phyloP scores from a whole-genome alignment of 2,888 invertebrate species.

The Pasiphila rectangulata region DNA sequence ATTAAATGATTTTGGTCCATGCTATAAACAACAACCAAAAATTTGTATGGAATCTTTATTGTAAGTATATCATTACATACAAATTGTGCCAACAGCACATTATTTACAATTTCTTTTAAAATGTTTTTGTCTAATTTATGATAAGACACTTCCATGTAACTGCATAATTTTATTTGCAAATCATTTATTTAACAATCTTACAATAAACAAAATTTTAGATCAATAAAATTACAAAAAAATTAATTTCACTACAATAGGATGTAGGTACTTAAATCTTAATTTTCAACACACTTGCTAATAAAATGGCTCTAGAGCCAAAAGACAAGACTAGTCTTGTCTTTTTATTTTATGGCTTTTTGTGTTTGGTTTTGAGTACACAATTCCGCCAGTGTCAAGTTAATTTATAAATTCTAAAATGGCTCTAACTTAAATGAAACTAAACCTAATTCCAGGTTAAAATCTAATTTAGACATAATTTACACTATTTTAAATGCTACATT shows the following conservation, averaged over 20 bases:
- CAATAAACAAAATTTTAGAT: background rate
- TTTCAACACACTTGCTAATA: too few species aligned
- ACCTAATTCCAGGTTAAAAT: background rate
- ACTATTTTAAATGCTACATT: slow-evolving; percentile 30
- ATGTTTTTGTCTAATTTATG: background rate
- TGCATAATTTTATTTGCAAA: background rate
- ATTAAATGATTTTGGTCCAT: background rate
- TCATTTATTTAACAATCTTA: too few species aligned
- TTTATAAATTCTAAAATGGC: too few species aligned
- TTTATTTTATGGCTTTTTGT: too few species aligned
- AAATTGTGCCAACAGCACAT: background rate
- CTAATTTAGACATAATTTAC: slow-evolving; percentile 11
- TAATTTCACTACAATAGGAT: too few species aligned
- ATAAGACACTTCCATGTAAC: background rate
- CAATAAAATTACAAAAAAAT: too few species aligned
- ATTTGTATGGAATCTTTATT: background rate
- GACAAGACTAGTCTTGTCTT: too few species aligned
- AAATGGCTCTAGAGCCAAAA: too few species aligned
- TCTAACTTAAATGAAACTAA: too few species aligned
- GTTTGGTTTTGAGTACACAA: too few species aligned
- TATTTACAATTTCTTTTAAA: background rate
- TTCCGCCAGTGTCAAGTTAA: too few species aligned
- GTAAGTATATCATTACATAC: background rate
- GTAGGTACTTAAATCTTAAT: too few species aligned
- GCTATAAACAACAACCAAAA: background rate